Evolutionary conservation across 2,113 vertebrate genomes (phyloP).

Genomic region (Pseudolaguvia tuberculata): DNA sequence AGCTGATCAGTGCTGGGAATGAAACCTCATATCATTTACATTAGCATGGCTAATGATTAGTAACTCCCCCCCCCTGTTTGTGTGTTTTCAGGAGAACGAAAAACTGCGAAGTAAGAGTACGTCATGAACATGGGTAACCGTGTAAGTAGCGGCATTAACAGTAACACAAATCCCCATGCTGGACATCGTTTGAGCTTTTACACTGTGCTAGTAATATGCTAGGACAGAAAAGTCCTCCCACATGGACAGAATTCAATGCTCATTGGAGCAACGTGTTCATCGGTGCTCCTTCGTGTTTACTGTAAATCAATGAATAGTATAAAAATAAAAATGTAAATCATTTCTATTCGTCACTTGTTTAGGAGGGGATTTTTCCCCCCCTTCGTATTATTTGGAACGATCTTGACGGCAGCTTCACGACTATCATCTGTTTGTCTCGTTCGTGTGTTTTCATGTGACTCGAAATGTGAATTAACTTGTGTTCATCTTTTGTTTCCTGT

Average conservation of each 20-base stretch:
- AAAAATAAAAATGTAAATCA: neutral
- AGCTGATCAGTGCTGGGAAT: too few relatives aligned
- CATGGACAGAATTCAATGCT: neutral
- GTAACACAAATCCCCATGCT: neutral
- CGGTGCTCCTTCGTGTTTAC: neutral
- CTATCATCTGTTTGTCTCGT: neutral
- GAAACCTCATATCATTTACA: too few relatives aligned
- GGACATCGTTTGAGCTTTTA: slow-evolving; percentile 1
- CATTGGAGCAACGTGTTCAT: neutral
- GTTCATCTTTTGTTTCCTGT: neutral
- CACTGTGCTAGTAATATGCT: neutral
- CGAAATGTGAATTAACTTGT: neutral
- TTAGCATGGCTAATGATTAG: too few relatives aligned
- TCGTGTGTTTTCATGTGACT: neutral
- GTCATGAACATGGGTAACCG: neutral
- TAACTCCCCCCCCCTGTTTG: neutral
- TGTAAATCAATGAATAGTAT: neutral
- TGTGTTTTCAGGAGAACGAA: slow-evolving; percentile 29
- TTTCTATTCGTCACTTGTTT: neutral
- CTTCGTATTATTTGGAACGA: neutral
- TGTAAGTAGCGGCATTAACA: neutral
- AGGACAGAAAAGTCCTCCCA: neutral
- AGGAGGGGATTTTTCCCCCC: neutral
- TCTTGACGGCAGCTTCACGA: neutral
- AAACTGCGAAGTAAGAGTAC: slow-evolving; percentile 22